These are phyloP conservation scores for Drosophila phalerata DNA, from an alignment of 2,888 invertebrate species.

Conservation along the genomic window DNA sequence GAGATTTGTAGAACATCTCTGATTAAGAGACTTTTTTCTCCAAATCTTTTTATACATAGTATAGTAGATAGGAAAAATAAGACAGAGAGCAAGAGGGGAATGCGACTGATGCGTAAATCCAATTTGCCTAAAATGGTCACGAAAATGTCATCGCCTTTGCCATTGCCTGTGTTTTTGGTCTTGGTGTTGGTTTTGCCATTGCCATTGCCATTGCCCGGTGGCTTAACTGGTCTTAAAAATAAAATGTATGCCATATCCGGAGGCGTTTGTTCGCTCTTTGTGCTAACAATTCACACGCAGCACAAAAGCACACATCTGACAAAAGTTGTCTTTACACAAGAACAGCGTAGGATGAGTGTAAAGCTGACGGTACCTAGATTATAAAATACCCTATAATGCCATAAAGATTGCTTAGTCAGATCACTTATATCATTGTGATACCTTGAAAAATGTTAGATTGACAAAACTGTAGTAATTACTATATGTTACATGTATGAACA, in stretches of 20 bases:
- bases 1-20: no score
- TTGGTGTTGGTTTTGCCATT: not conserved
- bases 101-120: slow-evolving; percentile 57
- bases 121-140: slow-evolving; percentile 51
- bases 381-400: not conserved
- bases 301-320: slow-evolving; percentile 44
- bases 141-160: slow-evolving; percentile 9
- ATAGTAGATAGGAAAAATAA: no score
- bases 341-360: not conserved
- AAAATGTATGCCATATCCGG: slow-evolving; percentile 41
- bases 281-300: slow-evolving; percentile 11
- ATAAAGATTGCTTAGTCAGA: no score
- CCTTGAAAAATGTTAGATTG: no score
- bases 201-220: slow-evolving; percentile 18
- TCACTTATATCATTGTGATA: no score
- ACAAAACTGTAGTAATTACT: no score
- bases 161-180: not conserved
- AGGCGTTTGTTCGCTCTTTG: not conserved
- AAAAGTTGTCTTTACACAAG: slow-evolving; percentile 25
- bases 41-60: no score
- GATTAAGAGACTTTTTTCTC: no score
- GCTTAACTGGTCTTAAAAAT: slow-evolving; percentile 65
- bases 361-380: not conserved
- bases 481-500: no score
- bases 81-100: not conserved